Conservation (phyloP, 2,888 invertebrate genomes). For the Meiosimyza decipiens region DNA sequence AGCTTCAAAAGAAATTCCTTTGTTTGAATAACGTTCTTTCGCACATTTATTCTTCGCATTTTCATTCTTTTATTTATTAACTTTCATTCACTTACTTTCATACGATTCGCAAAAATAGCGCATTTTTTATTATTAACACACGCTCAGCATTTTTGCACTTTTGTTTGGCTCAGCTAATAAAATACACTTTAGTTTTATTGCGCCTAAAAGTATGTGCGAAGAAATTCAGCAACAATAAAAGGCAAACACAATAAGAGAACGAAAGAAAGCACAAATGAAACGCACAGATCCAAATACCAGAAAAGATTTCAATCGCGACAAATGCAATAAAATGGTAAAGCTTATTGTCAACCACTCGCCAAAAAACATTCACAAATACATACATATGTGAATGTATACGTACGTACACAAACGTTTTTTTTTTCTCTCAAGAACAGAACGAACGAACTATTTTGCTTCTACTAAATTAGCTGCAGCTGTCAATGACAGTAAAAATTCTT, state of each 20-base stretch:
- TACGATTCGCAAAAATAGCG: too few relatives aligned
- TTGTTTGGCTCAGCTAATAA: slow-evolving; percentile 7
- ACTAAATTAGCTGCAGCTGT: slow-evolving; percentile 40
- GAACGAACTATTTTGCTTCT: not conserved
- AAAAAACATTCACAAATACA: not conserved
- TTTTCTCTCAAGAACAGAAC: too few relatives aligned
- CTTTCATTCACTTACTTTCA: too few relatives aligned
- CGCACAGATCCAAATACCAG: not conserved
- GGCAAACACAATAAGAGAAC: too few relatives aligned
- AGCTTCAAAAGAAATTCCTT: too few relatives aligned
- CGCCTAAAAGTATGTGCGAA: slow-evolving; percentile 14
- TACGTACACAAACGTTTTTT: too few relatives aligned
- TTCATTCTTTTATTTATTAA: too few relatives aligned
- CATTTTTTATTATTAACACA: too few relatives aligned
- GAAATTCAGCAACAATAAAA: slow-evolving; percentile 5
- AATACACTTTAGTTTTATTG: slow-evolving; percentile 16
- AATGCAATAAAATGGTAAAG: slow-evolving; percentile 27
- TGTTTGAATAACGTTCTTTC: too few relatives aligned
- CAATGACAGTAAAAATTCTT: slow-evolving; percentile 46
- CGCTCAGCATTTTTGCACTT: too few relatives aligned
- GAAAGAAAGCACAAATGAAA: not conserved
- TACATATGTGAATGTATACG: too few relatives aligned
- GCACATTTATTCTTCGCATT: too few relatives aligned
- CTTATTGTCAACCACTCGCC: slow-evolving; percentile 25
- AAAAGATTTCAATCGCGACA: slow-evolving; percentile 34